phyloP scores from a whole-genome alignment of 2,888 invertebrate genomes.

The Clanis bilineata region DNA sequence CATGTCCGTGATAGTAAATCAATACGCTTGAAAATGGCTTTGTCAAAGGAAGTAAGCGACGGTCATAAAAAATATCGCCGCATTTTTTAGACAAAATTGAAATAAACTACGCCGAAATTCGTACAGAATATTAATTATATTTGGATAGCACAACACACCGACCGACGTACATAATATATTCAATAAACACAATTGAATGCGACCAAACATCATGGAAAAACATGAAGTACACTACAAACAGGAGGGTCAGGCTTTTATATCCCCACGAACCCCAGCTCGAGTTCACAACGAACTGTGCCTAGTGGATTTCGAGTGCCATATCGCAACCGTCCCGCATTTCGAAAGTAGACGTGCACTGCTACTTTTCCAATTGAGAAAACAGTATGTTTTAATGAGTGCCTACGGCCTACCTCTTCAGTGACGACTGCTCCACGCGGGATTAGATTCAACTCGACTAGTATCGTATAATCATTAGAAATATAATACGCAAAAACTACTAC shows the following conservation, averaged over 20 bases:
- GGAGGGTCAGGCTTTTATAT: slow-evolving; percentile 28
- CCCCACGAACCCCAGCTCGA: slow-evolving; percentile 26
- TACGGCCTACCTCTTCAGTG: neutral
- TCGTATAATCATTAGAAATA: no score
- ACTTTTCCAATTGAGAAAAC: slow-evolving; percentile 13
- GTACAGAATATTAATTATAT: neutral
- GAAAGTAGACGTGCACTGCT: neutral
- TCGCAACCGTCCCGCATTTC: neutral
- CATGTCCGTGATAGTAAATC: neutral
- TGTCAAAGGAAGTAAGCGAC: neutral
- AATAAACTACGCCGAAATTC: neutral
- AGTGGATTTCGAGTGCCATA: slow-evolving; percentile 8
- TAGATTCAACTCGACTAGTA: neutral
- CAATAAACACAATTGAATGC: slow-evolving; percentile 24
- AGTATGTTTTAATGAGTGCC: slow-evolving; percentile 5
- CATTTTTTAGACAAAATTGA: neutral
- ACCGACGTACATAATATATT: slow-evolving; percentile 14
- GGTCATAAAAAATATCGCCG: neutral
- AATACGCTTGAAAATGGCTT: no score
- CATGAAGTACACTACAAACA: slow-evolving; percentile 25
- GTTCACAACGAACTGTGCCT: slow-evolving; percentile 32
- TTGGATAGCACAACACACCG: neutral
- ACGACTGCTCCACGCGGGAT: neutral
- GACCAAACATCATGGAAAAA: slow-evolving; percentile 21
- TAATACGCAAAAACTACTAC: no score